Percentiles rank a stretch among this genome's conserved stretches.
phyloP scores from a whole-genome alignment of 2,888 invertebrate genomes.

The Entomobrya proxima region DNA sequence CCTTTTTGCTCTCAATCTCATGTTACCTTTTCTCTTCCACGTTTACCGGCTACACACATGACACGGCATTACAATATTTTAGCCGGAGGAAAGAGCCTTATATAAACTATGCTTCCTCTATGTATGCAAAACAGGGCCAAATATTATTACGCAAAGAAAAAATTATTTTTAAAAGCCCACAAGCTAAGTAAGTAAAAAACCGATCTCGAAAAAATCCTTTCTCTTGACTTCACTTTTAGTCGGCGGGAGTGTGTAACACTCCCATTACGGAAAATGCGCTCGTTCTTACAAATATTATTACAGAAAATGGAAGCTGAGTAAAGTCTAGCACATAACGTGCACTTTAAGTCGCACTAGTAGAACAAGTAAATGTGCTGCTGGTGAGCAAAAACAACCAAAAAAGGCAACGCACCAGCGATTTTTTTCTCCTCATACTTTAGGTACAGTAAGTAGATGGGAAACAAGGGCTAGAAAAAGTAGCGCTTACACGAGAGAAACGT shows the following conservation, averaged over 20 bases:
- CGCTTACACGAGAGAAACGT: background rate
- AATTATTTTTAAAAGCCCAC: slow-evolving; percentile 40
- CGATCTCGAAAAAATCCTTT: slow-evolving; percentile 27
- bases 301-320: background rate
- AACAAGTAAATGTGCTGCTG: background rate
- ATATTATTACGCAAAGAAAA: slow-evolving; percentile 23
- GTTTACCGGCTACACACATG: slow-evolving; percentile 1
- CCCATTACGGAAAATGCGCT: background rate
- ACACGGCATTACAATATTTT: slow-evolving; percentile 29
- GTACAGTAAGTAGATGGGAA: background rate
- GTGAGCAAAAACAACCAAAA: background rate
- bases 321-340: background rate
- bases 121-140: background rate
- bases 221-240: slow-evolving; percentile 12
- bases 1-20: background rate
- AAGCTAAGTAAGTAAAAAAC: slow-evolving; percentile 32
- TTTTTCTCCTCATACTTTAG: background rate
- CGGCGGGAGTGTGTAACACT: background rate
- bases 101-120: slow-evolving; percentile 1
- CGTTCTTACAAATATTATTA: slow-evolving; percentile 32
- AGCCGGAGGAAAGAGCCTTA: slow-evolving; percentile 12
- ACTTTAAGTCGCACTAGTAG: background rate
- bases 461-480: background rate
- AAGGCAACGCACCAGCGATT: background rate
- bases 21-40: background rate